Evolutionary conservation across 2,113 vertebrate genomes (phyloP).

Genomic region (Rafetus swinhoei): DNA sequence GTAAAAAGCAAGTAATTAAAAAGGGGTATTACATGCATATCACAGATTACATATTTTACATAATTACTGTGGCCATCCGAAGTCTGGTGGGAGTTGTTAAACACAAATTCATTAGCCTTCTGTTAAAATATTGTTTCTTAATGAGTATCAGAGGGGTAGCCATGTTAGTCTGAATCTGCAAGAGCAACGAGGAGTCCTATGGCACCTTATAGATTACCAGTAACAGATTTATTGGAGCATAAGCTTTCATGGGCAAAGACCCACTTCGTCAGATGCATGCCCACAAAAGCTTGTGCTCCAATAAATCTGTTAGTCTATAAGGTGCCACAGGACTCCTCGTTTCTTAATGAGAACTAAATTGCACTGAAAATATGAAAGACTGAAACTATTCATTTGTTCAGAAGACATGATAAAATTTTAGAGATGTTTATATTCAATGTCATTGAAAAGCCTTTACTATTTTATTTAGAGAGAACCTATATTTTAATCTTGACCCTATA

Average conservation of each 20-base stretch:
- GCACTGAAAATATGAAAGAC: background rate
- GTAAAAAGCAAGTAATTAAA: constrained; percentile 7
- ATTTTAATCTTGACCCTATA: background rate
- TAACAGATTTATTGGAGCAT: no score
- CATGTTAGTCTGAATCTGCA: no score
- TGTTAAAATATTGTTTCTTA: background rate
- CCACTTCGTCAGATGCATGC: no score
- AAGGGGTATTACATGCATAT: background rate
- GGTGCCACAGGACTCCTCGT: no score
- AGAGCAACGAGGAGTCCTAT: no score
- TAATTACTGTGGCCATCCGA: background rate
- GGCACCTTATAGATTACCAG: no score
- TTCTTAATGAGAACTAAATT: background rate
- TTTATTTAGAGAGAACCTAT: constrained; percentile 19
- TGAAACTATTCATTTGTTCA: background rate
- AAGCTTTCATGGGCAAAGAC: no score
- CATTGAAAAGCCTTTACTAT: background rate
- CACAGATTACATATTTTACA: background rate
- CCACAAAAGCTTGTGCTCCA: no score
- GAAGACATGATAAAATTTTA: background rate
- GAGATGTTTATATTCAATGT: background rate
- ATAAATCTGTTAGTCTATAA: no score
- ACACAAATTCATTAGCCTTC: background rate
- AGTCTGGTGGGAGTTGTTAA: background rate
- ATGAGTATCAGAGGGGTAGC: background rate